phyloP scores from a whole-genome alignment of 2,888 invertebrate species.

The Reticulitermes lucifugus region DNA sequence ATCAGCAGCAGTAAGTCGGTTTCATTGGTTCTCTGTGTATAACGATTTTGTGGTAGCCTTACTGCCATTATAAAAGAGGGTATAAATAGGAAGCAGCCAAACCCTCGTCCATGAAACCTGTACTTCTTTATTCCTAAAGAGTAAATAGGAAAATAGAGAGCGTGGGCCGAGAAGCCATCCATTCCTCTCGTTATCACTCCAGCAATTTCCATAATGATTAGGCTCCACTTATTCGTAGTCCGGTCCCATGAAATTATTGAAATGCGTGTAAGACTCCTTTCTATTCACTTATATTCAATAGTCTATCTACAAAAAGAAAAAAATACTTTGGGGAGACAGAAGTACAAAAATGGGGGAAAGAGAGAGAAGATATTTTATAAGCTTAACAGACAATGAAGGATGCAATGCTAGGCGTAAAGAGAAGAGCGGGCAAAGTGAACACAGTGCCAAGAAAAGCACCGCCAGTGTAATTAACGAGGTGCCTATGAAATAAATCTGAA shows the following conservation, averaged over 20 bases:
- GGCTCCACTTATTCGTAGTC: conserved; percentile 1
- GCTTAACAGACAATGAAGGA: conserved; percentile 4
- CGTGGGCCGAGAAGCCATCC: neutral
- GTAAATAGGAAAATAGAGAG: neutral
- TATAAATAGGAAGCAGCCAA: neutral
- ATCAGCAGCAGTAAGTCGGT: neutral
- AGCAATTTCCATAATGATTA: neutral
- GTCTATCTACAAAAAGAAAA: neutral
- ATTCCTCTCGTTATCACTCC: conserved; percentile 10
- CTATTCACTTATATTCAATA: neutral
- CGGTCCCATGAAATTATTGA: neutral
- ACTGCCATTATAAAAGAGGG: conserved; percentile 12
- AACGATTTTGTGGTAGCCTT: neutral
- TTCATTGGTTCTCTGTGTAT: neutral
- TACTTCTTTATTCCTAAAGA: neutral
- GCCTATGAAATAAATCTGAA: neutral
- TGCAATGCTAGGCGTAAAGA: neutral
- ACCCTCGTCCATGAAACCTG: conserved; percentile 15
- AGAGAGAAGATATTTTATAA: conserved; percentile 3
- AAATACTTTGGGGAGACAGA: neutral
- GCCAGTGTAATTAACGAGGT: neutral
- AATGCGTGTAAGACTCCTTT: neutral
- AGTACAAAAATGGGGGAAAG: neutral
- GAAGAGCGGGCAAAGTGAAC: neutral
- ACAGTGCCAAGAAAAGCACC: neutral